phyloP scores from a whole-genome alignment of 2,888 invertebrate species.

The Aricia artaxerxes region DNA sequence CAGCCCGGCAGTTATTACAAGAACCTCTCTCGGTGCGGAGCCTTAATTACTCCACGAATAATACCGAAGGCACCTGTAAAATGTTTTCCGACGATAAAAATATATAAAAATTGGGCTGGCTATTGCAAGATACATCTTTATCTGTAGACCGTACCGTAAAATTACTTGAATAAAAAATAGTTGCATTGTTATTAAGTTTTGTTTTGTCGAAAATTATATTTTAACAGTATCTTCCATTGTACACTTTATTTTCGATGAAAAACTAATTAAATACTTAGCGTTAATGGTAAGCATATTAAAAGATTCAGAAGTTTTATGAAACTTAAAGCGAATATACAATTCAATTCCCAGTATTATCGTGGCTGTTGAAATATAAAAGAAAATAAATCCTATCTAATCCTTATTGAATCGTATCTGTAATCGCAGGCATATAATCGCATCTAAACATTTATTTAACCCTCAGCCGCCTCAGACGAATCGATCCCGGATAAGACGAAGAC shows the following conservation, averaged over 20 bases:
- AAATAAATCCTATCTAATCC: neutral
- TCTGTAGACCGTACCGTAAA: neutral
- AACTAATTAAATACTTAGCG: neutral
- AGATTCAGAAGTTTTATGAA: neutral
- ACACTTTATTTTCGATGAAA: neutral
- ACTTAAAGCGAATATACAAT: neutral
- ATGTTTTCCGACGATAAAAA: neutral
- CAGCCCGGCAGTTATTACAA: neutral
- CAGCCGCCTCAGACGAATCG: neutral
- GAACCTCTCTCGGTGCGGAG: neutral
- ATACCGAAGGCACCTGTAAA: neutral
- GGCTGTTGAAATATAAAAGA: neutral
- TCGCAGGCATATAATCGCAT: constrained; percentile 1
- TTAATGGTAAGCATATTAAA: neutral
- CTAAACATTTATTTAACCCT: constrained; percentile 26
- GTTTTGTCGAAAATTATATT: no score
- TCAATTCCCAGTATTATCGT: neutral
- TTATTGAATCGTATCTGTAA: constrained; percentile 12
- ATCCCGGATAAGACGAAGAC: constrained; percentile 20
- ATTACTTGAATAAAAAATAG: neutral
- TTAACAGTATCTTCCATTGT: no score
- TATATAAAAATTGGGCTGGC: neutral
- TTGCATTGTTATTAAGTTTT: no score
- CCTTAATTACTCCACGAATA: constrained; percentile 1
- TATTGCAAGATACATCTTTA: neutral